Evolutionary conservation across 2,113 vertebrate species (phyloP).

Genomic region (Macheiramphus alcinus): DNA sequence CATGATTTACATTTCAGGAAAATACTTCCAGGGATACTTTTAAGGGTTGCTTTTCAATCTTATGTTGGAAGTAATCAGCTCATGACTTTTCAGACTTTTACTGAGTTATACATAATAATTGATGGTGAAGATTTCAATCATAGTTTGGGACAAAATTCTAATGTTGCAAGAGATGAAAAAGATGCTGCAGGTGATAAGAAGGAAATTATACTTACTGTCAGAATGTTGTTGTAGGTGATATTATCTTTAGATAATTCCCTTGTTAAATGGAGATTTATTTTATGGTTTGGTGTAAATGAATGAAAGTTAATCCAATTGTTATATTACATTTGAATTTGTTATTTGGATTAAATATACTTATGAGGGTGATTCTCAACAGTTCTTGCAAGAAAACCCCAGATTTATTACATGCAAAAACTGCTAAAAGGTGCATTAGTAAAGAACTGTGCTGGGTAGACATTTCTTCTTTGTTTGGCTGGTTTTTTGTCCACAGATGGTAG

Average conservation of each 20-base stretch:
- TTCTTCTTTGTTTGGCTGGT: conserved; percentile 52
- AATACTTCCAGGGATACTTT: neutral
- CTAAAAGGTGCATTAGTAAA: conserved; percentile 28
- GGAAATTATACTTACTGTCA: neutral
- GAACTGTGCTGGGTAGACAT: neutral
- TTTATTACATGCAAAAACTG: conserved; percentile 43
- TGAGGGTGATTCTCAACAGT: neutral
- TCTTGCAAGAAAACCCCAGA: neutral
- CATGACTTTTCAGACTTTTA: neutral
- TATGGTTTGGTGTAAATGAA: neutral
- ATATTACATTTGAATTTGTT: conserved; percentile 7
- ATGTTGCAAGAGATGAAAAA: neutral
- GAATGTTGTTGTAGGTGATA: neutral
- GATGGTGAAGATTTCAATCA: neutral
- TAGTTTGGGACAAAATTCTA: neutral
- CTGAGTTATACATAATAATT: neutral
- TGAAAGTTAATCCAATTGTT: neutral
- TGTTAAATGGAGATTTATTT: conserved; percentile 28
- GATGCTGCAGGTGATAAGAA: neutral
- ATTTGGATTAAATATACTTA: conserved; percentile 26
- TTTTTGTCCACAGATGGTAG: conserved; percentile 69
- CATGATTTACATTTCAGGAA: neutral
- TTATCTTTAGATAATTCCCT: neutral
- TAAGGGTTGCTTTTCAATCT: neutral
- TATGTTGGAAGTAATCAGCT: neutral